Base-by-base conservation (phyloP, 2,888 invertebrate species). In the Steromphala cineraria region DNA sequence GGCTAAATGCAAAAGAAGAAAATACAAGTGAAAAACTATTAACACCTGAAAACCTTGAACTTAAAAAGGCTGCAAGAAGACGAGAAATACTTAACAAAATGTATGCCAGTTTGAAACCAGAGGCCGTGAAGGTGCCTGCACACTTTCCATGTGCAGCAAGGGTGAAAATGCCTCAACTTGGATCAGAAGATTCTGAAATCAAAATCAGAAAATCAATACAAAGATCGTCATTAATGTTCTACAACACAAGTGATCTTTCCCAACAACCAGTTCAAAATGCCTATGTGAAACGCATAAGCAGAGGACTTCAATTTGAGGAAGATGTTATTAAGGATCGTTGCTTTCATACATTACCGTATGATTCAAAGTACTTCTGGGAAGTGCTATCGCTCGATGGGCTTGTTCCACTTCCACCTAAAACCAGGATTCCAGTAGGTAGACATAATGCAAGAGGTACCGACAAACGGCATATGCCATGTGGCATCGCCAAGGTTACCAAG, bases 301-400 rank as follows among this genome's bases (percentile, higher is more conserved):
- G 84, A n/a, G 92, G 87, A 79, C 78, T 93, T 5, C 83, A 81
- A 4, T 93, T 93, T 86, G 87, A 86, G 36, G 91, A 93, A 84
- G 92, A 92, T 81, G 93, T 93, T 36, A 91, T 93, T 13, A 87
- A 87, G 75, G 91, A 92, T 7, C 84, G 92, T 75, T 92, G 91
- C 76, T 89, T 90, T 82, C 91, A 92, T 82, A 89, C 90, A 80
- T 81, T 93, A 67, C 93, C 93, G 5, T 93, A 93, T 85, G 89
- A 89, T 85, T 87, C 89, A 40, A 91, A 92, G 80, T 92, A 92
- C 78, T 87, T 92, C 76, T 81, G 85, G 78, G 90, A 90, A 81
- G 91, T 90, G 15, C 86, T 92, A 67, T 88, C 91, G 78, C 82
- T 89, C 31, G 85, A 89, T 67, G 89, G 88, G 75, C 71, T 91